Evolutionary conservation across 2,888 invertebrate genomes (phyloP).

Genomic region (Ctenicera cuprea): DNA sequence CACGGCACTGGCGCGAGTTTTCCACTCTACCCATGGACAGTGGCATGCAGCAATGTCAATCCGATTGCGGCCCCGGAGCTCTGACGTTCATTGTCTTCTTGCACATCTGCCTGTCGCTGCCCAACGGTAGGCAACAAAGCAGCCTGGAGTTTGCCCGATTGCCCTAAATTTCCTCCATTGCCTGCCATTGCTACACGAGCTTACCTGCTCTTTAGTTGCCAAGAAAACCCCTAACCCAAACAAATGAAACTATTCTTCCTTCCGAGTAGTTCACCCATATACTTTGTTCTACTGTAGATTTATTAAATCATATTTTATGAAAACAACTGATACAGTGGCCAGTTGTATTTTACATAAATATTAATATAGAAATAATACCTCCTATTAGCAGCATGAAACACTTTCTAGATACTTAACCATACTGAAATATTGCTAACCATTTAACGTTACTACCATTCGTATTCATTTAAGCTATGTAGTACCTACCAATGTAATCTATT

Average conservation of each 20-base stretch:
- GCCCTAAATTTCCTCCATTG: slow-evolving; percentile 39
- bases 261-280: background rate
- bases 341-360: slow-evolving; percentile 6
- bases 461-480: no score
- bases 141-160: slow-evolving; percentile 31
- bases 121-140: slow-evolving; percentile 68
- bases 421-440: no score
- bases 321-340: background rate
- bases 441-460: no score
- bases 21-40: slow-evolving; percentile 68
- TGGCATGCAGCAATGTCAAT: slow-evolving; percentile 71
- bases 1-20: slow-evolving; percentile 69
- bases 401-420: no score
- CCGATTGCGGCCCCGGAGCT: slow-evolving; percentile 70
- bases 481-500: no score
- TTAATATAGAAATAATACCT: no score
- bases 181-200: slow-evolving; percentile 31
- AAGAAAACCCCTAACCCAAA: slow-evolving; percentile 14
- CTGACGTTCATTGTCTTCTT: slow-evolving; percentile 71
- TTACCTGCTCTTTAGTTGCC: slow-evolving; percentile 22
- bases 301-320: background rate
- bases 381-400: no score
- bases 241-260: background rate
- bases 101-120: slow-evolving; percentile 72
- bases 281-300: background rate